Conservation (phyloP, 2,888 invertebrate genomes). For the Rugalucina vietnamica region DNA sequence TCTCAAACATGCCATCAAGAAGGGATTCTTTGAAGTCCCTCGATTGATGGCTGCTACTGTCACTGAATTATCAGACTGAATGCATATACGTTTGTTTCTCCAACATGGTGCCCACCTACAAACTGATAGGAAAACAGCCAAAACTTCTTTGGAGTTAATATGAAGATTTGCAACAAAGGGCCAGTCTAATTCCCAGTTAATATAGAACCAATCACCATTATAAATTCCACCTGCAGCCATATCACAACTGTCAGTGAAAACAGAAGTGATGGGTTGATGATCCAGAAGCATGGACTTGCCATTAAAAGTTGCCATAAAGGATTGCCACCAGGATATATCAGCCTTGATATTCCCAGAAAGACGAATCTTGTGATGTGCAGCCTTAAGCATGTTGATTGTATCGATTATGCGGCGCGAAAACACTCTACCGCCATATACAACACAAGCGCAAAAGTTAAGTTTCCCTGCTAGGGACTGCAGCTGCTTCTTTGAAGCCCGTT, state of each 20-base stretch:
- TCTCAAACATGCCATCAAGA: neutral
- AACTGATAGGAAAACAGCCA: neutral
- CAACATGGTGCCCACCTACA: neutral
- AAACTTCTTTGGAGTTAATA: neutral
- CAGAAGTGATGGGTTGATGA: neutral
- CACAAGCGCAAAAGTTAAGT: neutral
- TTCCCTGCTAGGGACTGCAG: too few relatives aligned
- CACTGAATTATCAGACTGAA: neutral
- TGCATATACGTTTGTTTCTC: neutral
- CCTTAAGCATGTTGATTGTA: neutral
- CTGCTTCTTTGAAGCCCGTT: neutral
- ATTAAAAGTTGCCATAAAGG: slow-evolving; percentile 29
- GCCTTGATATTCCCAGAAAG: neutral
- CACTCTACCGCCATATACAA: neutral
- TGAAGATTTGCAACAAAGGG: neutral
- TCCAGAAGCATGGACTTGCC: slow-evolving; percentile 5
- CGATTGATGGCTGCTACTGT: neutral
- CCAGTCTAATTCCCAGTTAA: slow-evolving; percentile 26
- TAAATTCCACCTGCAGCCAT: slow-evolving; percentile 24
- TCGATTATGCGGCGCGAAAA: neutral
- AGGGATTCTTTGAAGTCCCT: neutral
- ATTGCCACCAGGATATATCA: neutral
- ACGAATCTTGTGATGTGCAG: neutral
- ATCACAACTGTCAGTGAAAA: slow-evolving; percentile 12
- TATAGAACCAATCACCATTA: slow-evolving; percentile 24